These are phyloP conservation scores for Mya arenaria DNA, from an alignment of 1,140 invertebrate species.

Conservation along the genomic window DNA sequence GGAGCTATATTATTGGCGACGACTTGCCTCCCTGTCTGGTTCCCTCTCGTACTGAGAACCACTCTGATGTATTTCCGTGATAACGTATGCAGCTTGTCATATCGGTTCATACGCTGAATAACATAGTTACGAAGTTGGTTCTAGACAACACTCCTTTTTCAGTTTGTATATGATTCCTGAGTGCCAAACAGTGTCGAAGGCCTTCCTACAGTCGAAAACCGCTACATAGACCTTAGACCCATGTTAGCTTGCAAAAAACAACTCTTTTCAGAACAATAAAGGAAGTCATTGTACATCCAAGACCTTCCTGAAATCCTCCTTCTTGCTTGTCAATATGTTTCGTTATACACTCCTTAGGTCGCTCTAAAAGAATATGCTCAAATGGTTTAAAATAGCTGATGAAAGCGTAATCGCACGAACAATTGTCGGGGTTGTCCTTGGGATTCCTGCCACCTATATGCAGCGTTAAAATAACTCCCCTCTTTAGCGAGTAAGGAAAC, in stretches of 20 bases:
- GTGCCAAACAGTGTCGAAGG: constrained; percentile 27
- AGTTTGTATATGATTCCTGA: neutral
- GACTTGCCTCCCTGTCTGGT: constrained; percentile 16
- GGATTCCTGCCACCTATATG: too few species aligned
- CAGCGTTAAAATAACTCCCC: too few species aligned
- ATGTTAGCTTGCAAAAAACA: neutral
- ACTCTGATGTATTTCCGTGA: neutral
- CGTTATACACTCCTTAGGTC: neutral
- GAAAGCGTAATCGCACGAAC: too few species aligned
- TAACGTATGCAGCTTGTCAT: neutral
- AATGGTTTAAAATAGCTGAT: constrained; percentile 4
- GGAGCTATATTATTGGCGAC: constrained; percentile 10
- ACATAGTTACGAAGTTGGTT: neutral
- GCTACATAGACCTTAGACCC: constrained; percentile 3
- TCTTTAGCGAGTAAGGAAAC: too few species aligned
- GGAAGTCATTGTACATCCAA: neutral
- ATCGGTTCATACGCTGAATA: neutral
- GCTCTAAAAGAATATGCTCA: neutral
- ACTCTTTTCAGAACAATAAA: constrained; percentile 1
- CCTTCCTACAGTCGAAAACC: neutral
- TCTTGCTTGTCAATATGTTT: neutral
- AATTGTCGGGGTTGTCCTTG: too few species aligned
- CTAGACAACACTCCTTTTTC: neutral
- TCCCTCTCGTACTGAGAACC: neutral
- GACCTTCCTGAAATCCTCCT: constrained; percentile 1